These are phyloP conservation scores for Halcyon chelicuti DNA, from an alignment of 2,797 vertebrate species.

Conservation along the genomic window DNA sequence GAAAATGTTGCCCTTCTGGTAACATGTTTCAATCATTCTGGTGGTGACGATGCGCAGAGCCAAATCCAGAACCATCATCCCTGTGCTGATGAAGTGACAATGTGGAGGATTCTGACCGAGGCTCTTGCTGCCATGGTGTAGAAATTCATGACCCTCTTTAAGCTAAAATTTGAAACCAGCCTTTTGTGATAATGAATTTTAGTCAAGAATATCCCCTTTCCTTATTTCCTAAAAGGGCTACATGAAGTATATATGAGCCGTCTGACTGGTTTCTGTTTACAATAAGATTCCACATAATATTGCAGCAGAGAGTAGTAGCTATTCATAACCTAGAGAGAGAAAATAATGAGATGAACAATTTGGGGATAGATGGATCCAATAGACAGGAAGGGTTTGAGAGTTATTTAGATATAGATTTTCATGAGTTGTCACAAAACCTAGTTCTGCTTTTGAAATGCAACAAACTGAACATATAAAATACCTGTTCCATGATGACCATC, in stretches of 20 bases:
- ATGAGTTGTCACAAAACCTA: neutral
- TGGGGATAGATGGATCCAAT: neutral
- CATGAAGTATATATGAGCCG: slow-evolving; percentile 23
- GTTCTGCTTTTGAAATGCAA: neutral
- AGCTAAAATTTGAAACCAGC: neutral
- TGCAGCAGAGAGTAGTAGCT: neutral
- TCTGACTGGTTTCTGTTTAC: neutral
- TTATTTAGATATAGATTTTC: neutral
- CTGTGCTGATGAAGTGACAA: neutral
- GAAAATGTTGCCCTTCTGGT: neutral
- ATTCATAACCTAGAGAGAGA: neutral
- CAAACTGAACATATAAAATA: neutral
- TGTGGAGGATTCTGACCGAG: neutral
- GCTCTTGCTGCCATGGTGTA: neutral
- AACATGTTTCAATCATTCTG: neutral
- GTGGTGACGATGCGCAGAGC: neutral
- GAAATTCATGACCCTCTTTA: neutral
- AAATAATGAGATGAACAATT: neutral
- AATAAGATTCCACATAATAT: neutral
- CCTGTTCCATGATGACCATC: neutral
- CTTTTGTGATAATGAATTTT: slow-evolving; percentile 27
- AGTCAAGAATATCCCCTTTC: neutral
- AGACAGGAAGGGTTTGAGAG: neutral
- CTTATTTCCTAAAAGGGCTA: neutral
- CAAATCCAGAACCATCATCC: neutral